These are phyloP conservation scores for Channa maculata DNA, from an alignment of 2,113 vertebrate species.

Conservation along the genomic window DNA sequence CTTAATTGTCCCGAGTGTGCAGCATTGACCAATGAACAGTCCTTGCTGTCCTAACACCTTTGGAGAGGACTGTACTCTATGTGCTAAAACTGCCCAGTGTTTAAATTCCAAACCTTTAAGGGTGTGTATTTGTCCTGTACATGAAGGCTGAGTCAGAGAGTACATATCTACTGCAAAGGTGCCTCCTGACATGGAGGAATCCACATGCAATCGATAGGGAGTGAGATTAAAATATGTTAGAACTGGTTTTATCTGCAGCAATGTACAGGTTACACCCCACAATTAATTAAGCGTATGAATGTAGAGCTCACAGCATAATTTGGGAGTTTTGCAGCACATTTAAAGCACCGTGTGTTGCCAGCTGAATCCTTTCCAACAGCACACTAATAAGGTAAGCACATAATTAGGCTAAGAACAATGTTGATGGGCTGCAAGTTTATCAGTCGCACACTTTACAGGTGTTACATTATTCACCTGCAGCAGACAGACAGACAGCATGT, in stretches of 20 bases:
- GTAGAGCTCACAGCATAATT: no score
- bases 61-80: no score
- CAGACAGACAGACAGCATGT: no score
- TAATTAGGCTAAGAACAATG: constrained; percentile 15
- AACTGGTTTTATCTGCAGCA: not conserved
- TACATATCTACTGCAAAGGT: not conserved
- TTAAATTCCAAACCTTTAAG: constrained; percentile 2
- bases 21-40: no score
- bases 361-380: not conserved
- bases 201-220: not conserved
- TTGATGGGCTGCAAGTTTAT: constrained; percentile 9
- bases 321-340: not conserved
- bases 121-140: not conserved
- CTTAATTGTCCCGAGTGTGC: no score
- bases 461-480: not conserved
- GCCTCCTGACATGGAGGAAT: not conserved
- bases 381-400: not conserved
- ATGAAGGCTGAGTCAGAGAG: constrained; percentile 2
- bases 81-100: not conserved
- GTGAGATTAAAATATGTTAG: not conserved
- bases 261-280: no score
- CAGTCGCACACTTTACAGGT: not conserved
- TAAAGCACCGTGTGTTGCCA: not conserved
- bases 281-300: no score
- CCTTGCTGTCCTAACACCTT: no score